Evolutionary conservation across 1,140 invertebrate genomes (phyloP).

Genomic region (Bombus cullumanus): DNA sequence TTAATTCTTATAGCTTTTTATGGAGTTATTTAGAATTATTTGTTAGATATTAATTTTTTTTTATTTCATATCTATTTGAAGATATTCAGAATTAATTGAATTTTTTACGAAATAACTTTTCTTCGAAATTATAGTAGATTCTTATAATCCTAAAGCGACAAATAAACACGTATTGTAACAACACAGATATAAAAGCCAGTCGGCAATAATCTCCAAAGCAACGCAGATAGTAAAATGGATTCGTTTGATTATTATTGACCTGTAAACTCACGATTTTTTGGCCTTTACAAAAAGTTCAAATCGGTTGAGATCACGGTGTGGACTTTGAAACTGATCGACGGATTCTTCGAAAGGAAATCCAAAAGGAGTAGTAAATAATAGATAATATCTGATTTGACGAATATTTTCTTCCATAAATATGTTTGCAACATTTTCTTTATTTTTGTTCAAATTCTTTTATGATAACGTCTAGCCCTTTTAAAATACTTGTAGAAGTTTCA

Average conservation of each 20-base stretch:
- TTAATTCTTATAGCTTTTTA: too few relatives aligned
- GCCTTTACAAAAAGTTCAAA: not conserved
- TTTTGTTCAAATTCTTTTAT: too few relatives aligned
- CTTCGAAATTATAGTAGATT: not conserved
- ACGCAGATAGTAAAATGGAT: constrained; percentile 3
- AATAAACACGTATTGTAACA: not conserved
- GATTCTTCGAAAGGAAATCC: not conserved
- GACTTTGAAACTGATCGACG: constrained; percentile 22
- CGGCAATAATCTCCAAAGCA: not conserved
- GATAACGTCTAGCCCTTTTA: too few relatives aligned
- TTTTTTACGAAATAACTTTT: not conserved
- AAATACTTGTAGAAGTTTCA: not conserved
- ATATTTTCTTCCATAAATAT: not conserved
- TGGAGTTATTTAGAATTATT: too few relatives aligned
- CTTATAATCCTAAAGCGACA: not conserved
- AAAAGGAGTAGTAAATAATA: not conserved
- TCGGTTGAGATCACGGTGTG: not conserved
- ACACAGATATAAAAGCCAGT: not conserved
- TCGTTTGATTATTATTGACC: constrained; percentile 35
- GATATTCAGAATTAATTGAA: not conserved
- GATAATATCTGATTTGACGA: not conserved
- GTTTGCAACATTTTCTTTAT: too few relatives aligned
- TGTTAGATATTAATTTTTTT: too few relatives aligned
- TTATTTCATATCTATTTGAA: too few relatives aligned
- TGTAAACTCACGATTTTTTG: constrained; percentile 7